Percentiles rank a stretch among this genome's conserved stretches.
Evolutionary conservation across 1,140 invertebrate species (phyloP).

Genomic region (Zophobas atratus): DNA sequence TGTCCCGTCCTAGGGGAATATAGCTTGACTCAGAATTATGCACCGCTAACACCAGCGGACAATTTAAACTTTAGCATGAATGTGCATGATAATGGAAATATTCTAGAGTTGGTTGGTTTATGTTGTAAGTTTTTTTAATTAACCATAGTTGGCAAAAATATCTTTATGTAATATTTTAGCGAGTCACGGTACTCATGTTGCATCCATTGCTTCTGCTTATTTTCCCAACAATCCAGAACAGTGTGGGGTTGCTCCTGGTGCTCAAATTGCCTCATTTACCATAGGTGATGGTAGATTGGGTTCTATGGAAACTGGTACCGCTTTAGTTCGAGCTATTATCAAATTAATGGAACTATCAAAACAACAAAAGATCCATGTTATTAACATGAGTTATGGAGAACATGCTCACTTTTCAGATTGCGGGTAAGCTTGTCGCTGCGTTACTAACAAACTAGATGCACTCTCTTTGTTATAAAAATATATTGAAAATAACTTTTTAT

Average conservation of each 20-base stretch:
- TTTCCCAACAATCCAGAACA: conserved; percentile 92
- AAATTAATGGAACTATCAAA: conserved; percentile 83
- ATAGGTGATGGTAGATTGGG: conserved; percentile 91
- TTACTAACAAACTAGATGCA: conserved; percentile 1
- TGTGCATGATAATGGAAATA: conserved; percentile 93
- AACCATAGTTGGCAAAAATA: conserved; percentile 25
- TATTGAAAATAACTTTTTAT: background rate
- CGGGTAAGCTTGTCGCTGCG: conserved; percentile 76
- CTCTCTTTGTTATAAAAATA: too few relatives aligned
- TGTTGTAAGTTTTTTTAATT: conserved; percentile 81
- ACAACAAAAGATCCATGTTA: conserved; percentile 83
- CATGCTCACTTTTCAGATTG: conserved; percentile 90
- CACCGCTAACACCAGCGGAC: conserved; percentile 82
- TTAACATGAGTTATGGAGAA: conserved; percentile 99
- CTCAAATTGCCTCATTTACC: conserved; percentile 93
- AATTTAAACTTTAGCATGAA: conserved; percentile 94
- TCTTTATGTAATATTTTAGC: conserved; percentile 72
- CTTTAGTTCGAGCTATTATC: conserved; percentile 91
- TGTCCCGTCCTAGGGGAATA: conserved; percentile 91
- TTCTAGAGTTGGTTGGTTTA: conserved; percentile 93
- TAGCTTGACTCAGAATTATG: conserved; percentile 84
- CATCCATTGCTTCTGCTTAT: conserved; percentile 93
- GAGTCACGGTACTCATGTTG: conserved; percentile 97
- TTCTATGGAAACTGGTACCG: conserved; percentile 97
- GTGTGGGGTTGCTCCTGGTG: conserved; percentile 97